phyloP scores from a whole-genome alignment of 2,797 vertebrate genomes.

The Lepilemur septentrionalis region DNA sequence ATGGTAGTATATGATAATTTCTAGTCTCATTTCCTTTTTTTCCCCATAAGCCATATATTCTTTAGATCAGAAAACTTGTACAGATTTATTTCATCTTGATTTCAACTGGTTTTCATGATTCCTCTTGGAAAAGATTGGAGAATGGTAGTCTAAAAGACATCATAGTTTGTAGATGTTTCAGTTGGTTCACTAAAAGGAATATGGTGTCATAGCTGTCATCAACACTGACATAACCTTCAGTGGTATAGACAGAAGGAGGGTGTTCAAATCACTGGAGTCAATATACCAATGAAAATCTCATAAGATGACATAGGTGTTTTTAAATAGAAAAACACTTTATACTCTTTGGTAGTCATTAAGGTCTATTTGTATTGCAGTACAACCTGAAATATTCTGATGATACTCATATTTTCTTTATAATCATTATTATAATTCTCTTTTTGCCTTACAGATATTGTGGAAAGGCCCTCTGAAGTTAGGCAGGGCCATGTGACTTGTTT shows the following conservation, averaged over 20 bases:
- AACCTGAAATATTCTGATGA: not conserved
- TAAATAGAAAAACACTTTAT: not conserved
- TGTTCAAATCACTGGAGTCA: not conserved
- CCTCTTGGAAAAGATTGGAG: not conserved
- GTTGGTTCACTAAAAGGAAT: not conserved
- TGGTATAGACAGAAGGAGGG: not conserved
- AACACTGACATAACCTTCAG: not conserved
- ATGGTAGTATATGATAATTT: not conserved
- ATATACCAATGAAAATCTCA: not conserved
- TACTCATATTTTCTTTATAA: not conserved
- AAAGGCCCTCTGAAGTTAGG: not conserved
- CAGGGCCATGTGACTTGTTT: not conserved
- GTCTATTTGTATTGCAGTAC: not conserved
- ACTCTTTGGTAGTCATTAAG: not conserved
- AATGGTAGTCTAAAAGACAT: not conserved
- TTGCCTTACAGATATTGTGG: not conserved
- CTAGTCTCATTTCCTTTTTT: not conserved
- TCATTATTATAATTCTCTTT: not conserved
- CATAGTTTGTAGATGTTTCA: not conserved
- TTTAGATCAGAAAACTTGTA: not conserved
- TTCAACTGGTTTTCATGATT: not conserved
- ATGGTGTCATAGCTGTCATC: not conserved
- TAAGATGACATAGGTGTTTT: not conserved
- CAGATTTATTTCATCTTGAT: conserved; percentile 8
- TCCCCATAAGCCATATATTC: not conserved